Percentiles rank a stretch among this genome's conserved stretches.
Conservation (phyloP, 23 tunicate species). For the Trididemnum clinides region DNA sequence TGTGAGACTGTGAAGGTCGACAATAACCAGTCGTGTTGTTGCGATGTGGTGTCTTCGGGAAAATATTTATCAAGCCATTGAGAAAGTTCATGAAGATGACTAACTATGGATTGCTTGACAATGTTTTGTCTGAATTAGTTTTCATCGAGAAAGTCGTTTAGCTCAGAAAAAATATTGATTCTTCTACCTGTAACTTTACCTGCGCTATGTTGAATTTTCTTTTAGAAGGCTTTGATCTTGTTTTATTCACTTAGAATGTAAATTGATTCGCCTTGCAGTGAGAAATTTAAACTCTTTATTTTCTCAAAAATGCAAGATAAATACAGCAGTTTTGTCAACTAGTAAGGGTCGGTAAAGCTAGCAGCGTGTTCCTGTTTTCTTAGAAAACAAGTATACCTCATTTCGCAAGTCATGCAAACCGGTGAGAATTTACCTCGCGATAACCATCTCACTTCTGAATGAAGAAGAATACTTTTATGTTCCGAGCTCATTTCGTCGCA, state of each 20-base stretch:
- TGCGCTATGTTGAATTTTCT: conserved; percentile 19
- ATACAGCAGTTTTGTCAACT: no score
- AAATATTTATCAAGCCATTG: conserved; percentile 36
- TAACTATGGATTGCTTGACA: no score
- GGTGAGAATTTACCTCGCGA: conserved; percentile 33
- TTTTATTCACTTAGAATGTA: conserved; percentile 13
- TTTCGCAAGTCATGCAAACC: conserved; percentile 36
- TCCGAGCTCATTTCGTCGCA: no score
- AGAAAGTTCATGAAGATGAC: conserved; percentile 18
- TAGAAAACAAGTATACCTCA: conserved; percentile 34
- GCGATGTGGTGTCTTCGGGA: conserved; percentile 37
- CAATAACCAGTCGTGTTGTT: conserved; percentile 42
- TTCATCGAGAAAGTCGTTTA: conserved; percentile 45
- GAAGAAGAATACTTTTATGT: no score
- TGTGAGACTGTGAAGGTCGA: conserved; percentile 25
- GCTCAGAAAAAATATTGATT: no score
- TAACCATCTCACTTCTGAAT: no score
- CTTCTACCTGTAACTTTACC: conserved; percentile 24
- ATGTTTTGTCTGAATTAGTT: conserved; percentile 34
- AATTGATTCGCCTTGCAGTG: conserved; percentile 35
- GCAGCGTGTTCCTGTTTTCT: conserved; percentile 35
- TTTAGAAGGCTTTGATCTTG: conserved; percentile 47
- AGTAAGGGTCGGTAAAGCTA: no score
- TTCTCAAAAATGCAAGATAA: conserved; percentile 39
- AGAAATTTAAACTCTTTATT: no score